A percentile compares a stretch with the other conserved stretches of the same genome.
phyloP scores from a whole-genome alignment of 2,113 vertebrate species.

The Archocentrus centrarchus region DNA sequence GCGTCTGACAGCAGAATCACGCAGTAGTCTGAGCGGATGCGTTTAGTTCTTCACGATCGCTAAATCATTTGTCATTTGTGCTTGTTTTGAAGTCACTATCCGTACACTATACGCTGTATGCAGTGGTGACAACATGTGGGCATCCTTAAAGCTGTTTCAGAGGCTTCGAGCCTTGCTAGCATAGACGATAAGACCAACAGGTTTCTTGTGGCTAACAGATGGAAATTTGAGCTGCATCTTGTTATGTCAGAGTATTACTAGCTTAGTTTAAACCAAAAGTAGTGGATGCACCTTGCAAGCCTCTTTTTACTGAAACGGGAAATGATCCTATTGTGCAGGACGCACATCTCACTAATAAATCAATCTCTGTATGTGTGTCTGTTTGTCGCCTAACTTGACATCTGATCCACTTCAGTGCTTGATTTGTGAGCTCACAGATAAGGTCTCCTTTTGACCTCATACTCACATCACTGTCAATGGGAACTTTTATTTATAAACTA shows the following conservation, averaged over 20 bases:
- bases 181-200: slow-evolving; percentile 12
- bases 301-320: not conserved
- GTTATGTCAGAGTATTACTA: slow-evolving; percentile 14
- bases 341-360: not conserved
- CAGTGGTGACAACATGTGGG: not conserved
- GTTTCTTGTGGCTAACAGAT: slow-evolving; percentile 48
- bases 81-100: not conserved
- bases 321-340: not conserved
- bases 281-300: too few species aligned
- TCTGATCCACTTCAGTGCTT: not conserved
- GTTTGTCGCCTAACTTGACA: not conserved
- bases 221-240: slow-evolving; percentile 20
- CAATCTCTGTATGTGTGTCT: not conserved
- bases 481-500: not conserved
- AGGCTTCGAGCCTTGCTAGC: not conserved
- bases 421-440: not conserved
- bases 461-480: too few species aligned
- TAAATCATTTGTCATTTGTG: not conserved
- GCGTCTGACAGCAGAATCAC: not conserved
- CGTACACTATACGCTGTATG: not conserved
- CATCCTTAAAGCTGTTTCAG: not conserved
- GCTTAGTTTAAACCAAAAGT: not conserved
- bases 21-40: not conserved
- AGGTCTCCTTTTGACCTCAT: not conserved
- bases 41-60: not conserved